These are phyloP conservation scores for Eulemur rubriventer DNA, from an alignment of 2,797 vertebrate genomes.

Conservation along the genomic window DNA sequence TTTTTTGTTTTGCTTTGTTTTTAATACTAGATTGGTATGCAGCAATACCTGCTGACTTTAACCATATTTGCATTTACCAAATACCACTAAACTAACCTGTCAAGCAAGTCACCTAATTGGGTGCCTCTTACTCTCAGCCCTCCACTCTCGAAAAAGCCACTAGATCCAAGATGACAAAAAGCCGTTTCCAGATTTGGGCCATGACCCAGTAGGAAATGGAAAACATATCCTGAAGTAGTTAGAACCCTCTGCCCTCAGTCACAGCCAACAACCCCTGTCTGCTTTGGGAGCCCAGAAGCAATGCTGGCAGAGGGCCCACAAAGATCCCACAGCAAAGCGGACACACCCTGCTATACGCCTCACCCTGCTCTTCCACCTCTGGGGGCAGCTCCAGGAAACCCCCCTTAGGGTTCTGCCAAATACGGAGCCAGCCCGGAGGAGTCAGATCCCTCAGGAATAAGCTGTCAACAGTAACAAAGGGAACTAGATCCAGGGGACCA, in stretches of 20 bases:
- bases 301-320: background rate
- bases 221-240: background rate
- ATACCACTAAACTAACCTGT: slow-evolving; percentile 40
- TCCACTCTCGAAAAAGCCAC: slow-evolving; percentile 18
- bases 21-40: background rate
- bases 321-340: background rate
- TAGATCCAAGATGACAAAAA: background rate
- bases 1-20: background rate
- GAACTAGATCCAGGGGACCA: background rate
- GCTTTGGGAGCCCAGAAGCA: background rate
- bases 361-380: background rate
- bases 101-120: background rate
- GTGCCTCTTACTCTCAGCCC: background rate
- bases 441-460: background rate
- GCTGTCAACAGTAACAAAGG: background rate
- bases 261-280: background rate
- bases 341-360: background rate
- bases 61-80: background rate
- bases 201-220: background rate
- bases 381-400: slow-evolving; percentile 38
- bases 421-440: background rate
- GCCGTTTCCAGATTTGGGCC: background rate
- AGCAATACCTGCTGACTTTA: background rate
- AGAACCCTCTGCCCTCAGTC: background rate
- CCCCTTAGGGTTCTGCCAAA: background rate